phyloP scores from a whole-genome alignment of 2,113 vertebrate species.

The Actinemys pallida region DNA sequence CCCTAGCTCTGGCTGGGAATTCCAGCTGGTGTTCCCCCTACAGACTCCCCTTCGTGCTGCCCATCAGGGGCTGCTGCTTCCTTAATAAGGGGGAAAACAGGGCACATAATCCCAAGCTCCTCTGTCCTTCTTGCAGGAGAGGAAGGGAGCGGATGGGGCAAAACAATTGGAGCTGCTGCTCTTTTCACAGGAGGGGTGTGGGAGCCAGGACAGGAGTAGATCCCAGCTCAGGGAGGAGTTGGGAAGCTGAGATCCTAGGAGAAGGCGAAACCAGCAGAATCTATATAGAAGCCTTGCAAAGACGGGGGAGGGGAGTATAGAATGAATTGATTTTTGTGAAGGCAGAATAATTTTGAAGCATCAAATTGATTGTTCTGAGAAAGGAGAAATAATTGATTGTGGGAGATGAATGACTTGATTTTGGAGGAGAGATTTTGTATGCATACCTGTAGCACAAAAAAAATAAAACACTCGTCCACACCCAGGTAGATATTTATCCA shows the following conservation, averaged over 20 bases:
- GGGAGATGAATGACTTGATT: constrained; percentile 4
- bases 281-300: background rate
- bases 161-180: background rate
- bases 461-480: background rate
- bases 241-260: background rate
- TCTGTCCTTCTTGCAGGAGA: background rate
- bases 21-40: background rate
- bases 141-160: background rate
- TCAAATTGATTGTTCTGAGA: background rate
- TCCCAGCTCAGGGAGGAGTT: background rate
- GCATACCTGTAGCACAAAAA: constrained; percentile 1
- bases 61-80: constrained; percentile 10
- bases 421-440: constrained; percentile 30
- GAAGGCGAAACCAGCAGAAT: background rate
- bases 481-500: constrained; percentile 18
- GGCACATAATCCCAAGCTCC: background rate
- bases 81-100: constrained; percentile 4
- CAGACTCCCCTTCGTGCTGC: background rate
- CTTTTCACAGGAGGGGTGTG: background rate
- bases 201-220: background rate
- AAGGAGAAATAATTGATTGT: background rate
- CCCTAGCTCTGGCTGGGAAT: background rate
- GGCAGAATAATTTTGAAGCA: background rate
- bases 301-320: background rate
- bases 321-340: constrained; percentile 20